Percentiles rank a stretch among this genome's conserved stretches.
These are phyloP conservation scores for Ploceus nigricollis DNA, from an alignment of 2,113 vertebrate genomes.

Conservation along the genomic window DNA sequence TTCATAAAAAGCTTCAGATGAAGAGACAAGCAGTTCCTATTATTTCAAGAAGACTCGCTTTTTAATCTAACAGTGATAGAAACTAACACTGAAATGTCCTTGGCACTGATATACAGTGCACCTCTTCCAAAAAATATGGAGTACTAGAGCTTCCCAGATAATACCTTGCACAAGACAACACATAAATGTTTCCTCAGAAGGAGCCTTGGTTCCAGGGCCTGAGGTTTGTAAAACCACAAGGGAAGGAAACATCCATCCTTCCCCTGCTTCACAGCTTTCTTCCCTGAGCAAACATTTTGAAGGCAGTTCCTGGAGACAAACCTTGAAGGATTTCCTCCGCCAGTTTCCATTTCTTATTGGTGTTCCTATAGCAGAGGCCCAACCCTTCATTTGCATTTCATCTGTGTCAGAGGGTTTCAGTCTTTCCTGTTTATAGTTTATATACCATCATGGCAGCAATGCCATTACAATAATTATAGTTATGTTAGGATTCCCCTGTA, in stretches of 20 bases:
- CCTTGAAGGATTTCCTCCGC: neutral
- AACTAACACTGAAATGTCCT: neutral
- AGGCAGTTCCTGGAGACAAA: neutral
- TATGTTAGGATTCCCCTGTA: neutral
- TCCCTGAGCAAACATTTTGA: neutral
- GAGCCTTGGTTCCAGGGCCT: neutral
- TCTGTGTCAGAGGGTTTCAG: slow-evolving; percentile 43
- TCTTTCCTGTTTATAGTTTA: slow-evolving; percentile 47
- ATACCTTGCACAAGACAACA: neutral
- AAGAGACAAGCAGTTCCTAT: neutral
- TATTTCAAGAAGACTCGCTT: neutral
- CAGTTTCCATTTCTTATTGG: neutral
- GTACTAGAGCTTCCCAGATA: neutral
- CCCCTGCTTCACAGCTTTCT: neutral
- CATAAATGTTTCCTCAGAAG: neutral
- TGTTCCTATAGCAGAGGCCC: neutral
- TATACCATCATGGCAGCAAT: neutral
- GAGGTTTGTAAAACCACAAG: neutral
- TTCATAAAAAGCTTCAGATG: neutral
- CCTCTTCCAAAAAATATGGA: neutral
- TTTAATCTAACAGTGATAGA: neutral
- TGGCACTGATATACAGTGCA: neutral
- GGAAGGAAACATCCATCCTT: neutral
- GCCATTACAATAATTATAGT: slow-evolving; percentile 38
- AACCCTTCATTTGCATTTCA: neutral